Evolutionary conservation across 2,888 invertebrate species (phyloP).

Genomic region (Heliconius charithonia): DNA sequence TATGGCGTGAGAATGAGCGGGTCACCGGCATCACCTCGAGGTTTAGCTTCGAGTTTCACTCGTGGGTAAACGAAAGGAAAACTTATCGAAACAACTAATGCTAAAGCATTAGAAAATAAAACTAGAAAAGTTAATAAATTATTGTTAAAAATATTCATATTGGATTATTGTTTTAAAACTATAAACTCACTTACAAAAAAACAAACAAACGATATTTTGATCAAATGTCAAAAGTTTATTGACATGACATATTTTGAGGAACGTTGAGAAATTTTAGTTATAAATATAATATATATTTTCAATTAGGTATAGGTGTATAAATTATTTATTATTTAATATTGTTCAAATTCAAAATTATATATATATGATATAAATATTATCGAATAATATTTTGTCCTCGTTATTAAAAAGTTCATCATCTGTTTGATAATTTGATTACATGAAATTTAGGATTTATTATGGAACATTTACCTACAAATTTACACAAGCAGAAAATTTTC

Average conservation of each 20-base stretch:
- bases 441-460: background rate
- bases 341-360: background rate
- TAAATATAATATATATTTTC: background rate
- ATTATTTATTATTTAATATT: background rate
- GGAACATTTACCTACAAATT: background rate
- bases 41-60: constrained; percentile 58
- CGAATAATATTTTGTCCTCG: background rate
- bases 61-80: constrained; percentile 70
- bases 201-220: background rate
- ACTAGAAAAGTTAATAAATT: constrained; percentile 5
- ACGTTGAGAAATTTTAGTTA: constrained; percentile 2
- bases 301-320: background rate
- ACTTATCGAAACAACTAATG: constrained; percentile 45
- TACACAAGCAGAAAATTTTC: background rate
- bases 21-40: constrained; percentile 57
- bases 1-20: constrained; percentile 85
- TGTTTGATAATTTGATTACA: background rate
- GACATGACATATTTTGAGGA: background rate
- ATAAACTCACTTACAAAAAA: background rate
- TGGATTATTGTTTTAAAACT: background rate
- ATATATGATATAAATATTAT: background rate
- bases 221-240: constrained; percentile 9
- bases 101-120: constrained; percentile 36
- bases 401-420: background rate
- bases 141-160: constrained; percentile 13